These are phyloP conservation scores for Hyla sarda DNA, from an alignment of 2,113 vertebrate species.

Conservation along the genomic window DNA sequence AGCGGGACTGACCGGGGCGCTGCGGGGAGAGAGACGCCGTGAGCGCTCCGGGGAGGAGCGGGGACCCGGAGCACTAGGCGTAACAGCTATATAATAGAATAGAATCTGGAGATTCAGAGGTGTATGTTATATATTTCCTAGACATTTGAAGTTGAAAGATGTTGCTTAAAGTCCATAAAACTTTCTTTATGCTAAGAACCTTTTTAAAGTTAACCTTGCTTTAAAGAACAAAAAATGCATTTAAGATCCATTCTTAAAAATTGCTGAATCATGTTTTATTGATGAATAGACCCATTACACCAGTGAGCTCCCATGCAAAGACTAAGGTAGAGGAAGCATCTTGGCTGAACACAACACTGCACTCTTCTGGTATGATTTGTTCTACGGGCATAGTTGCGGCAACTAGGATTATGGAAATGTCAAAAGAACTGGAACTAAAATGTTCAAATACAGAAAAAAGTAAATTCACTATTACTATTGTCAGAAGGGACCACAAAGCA, in stretches of 20 bases:
- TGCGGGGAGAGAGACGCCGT: too few species aligned
- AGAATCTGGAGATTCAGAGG: neutral
- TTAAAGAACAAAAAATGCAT: neutral
- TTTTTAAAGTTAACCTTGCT: too few species aligned
- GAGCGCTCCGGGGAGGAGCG: too few species aligned
- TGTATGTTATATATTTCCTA: neutral
- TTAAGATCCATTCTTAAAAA: neutral
- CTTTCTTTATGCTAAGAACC: neutral
- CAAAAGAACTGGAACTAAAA: conserved; percentile 4
- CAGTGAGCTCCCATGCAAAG: neutral
- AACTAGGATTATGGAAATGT: neutral
- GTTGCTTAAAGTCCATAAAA: neutral
- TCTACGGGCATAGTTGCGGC: neutral
- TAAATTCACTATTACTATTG: conserved; percentile 26
- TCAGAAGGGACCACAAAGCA: conserved; percentile 38
- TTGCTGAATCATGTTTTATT: neutral
- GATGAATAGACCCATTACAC: neutral
- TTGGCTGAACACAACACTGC: too few species aligned
- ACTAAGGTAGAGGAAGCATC: neutral
- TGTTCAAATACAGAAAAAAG: conserved; percentile 30
- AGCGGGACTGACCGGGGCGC: too few species aligned
- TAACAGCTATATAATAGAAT: neutral
- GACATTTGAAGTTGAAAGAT: neutral
- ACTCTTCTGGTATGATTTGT: neutral
- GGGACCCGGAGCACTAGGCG: too few species aligned